Evolutionary conservation across 2,888 invertebrate species (phyloP), one percentile per base, ranked within the genome.

Genomic region (Acleris holmiana): DNA sequence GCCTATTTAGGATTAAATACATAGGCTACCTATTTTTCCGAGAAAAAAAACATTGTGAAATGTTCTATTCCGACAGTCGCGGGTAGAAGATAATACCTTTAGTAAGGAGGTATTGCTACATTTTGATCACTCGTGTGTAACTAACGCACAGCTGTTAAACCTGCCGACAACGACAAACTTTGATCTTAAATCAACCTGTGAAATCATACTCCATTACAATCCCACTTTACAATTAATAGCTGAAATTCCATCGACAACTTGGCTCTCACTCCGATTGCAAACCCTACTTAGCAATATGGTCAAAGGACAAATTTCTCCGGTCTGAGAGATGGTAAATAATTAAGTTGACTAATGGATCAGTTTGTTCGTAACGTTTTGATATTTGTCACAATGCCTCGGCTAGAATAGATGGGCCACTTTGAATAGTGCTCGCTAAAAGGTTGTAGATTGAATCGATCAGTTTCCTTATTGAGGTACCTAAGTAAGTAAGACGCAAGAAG

Each of bases 261-360:
- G 72, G 76, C 88, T 87, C 78, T 88, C 79, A 82, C 71, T 71
- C 76, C 78, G 82, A 88, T 87, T 89, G 88, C 83, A 70, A 70
- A 68, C 71, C 68, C 66, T 63, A 67, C 72, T 35, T 35, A 74
- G 71, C 74, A 74, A 73, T 76, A 79, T 83, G 89, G 91, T 89
- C 90, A 89, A 89, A 84, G 80, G 82, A 84, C 87, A 83, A 87
- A 86, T 84, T 76, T 73, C 73, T 80, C 68, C 71, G 74, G 78
- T 77, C 82, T 78, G 78, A 77, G 71, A 79, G 82, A 86, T 77
- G 86, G 84, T 89, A 84, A 90, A 91, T 92, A 89, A 92, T 92
- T 91, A 91, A 92, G 91, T 88, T 86, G 81, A 83, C 87, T 91
- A 92, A 92, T 92, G 88, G 89, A 82, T 85, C 83, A 83, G 85